Conservation (phyloP, 1,140 invertebrate genomes). For the Cydia fagiglandana region DNA sequence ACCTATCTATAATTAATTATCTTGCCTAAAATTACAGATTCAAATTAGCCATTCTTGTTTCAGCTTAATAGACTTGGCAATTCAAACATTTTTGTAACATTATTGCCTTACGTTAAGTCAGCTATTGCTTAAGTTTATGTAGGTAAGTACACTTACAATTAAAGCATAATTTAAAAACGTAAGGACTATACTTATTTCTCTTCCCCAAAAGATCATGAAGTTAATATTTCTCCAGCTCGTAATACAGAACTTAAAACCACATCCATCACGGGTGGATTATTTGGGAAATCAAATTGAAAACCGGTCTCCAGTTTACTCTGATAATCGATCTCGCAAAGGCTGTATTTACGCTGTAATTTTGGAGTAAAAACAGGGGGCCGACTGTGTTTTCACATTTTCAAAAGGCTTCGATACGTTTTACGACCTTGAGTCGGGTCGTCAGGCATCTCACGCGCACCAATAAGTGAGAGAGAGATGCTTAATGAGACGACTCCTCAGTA, state of each 20-base stretch:
- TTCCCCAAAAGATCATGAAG: neutral
- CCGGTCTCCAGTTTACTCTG: neutral
- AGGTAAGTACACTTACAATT: too few species aligned
- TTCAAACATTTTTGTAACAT: too few species aligned
- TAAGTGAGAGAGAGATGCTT: too few species aligned
- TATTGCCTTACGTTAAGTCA: too few species aligned
- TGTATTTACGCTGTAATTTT: conserved; percentile 66
- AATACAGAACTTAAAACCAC: conserved; percentile 12
- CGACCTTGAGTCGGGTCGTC: too few species aligned
- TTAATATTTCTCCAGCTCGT: neutral
- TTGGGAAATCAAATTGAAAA: conserved; percentile 28
- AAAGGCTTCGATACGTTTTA: too few species aligned
- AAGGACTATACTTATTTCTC: neutral
- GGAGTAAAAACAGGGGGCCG: conserved; percentile 46
- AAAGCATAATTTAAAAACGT: too few species aligned
- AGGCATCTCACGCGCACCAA: too few species aligned
- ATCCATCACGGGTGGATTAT: conserved; percentile 24
- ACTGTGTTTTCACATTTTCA: too few species aligned
- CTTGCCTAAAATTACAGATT: neutral
- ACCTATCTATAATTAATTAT: too few species aligned
- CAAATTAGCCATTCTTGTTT: neutral
- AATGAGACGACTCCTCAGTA: too few species aligned
- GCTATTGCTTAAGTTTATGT: too few species aligned
- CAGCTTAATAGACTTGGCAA: neutral
- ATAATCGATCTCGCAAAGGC: conserved; percentile 14